Evolutionary conservation across 2,888 invertebrate genomes (phyloP), one percentile per base, ranked within the genome.

Genomic region (Troides helena): DNA sequence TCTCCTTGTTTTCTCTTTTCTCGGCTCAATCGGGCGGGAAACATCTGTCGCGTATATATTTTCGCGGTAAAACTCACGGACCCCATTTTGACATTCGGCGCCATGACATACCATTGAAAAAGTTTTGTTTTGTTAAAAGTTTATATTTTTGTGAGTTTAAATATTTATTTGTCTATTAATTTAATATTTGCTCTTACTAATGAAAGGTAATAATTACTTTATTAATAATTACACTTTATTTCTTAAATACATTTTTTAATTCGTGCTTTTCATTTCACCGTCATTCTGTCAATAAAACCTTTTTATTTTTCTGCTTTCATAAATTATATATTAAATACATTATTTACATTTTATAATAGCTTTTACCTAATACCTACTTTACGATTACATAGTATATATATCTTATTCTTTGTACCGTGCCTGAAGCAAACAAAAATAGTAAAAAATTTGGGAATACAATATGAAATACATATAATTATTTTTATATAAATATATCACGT

Each of bases 41-140:
- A 21, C 58, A n/a, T 69, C 62, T 66, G 57, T 43, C 62, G 65
- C n/a, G 67, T 70, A 70, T 70, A 70, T 67, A 70, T 67, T 66
- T 70, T 56, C 63, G 70, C 66, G 59, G 66, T 59, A 53, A 62
- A 70, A 62, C n/a, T 8, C 53, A 63, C 53, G 5, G 43, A n/a
- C 18, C 67, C 39, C 70, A 70, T 70, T 70, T 70, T 67, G 62
- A 59, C 17, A 21, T 39, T 46, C 14, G 59, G 46, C 4, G n/a
- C 39, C 65, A 46, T 59, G 17, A 58, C 23, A 17, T 39, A 65
- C 58, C 43, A 21, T 43, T 21, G 43, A 53, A 56, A 60, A 59
- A 43, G 58, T 65, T 60, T 36, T 36, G 36, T 60, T 8, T 6
- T 18, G 7, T 17, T 30, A 36, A 7, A 30, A 60, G 30, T 12